Evolutionary conservation across 2,113 vertebrate genomes (phyloP), one percentile per base, ranked within the genome.

Genomic region (Holacanthus passer): DNA sequence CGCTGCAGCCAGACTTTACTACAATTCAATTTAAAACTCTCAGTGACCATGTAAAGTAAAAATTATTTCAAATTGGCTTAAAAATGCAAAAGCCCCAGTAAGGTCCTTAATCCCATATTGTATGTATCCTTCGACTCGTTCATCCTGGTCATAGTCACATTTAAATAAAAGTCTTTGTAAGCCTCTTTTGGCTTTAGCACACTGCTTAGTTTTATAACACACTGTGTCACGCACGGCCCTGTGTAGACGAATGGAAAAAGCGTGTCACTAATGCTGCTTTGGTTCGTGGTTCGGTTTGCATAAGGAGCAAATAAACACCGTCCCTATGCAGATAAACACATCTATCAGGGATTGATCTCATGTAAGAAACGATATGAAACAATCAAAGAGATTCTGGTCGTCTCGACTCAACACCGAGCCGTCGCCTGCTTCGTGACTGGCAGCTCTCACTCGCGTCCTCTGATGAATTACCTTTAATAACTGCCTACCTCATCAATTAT

Each of bases 381-480:
- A 32, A 32, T 8, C 1, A 59, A 50, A 47, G 37, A 53, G 32
- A 55, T 31, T 68, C 27, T 71, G 24, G 32, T 58, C 66, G 56
- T 53, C 2, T 62, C 20, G 19, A 17, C 29, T 1, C 20, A 47
- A 20, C 17, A 13, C 12, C 39, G 0, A 53, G n/a, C 35, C 20
- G 19, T 29, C 4, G 11, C 1, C 63, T 58, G 69, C 31, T 45
- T 82, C 37, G 55, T 73, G 63, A 53, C n/a, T 12, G 73, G 7
- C 73, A 31, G 35, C 27, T 66, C 45, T 75, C 16, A 73, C 60
- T 70, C 0, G 13, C 13, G 11, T 35, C 35, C 22, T 13, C 12
- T 81, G 56, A 43, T 81, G 50, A 86, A 64, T 87, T 60, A 58
- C 13, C 66, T 47, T 78, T 53, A 48, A 32, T 63, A 48, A 67